Evolutionary conservation across 2,797 vertebrate genomes (phyloP), one percentile per base, ranked within the genome.

Genomic region (Sciurus vulgaris): DNA sequence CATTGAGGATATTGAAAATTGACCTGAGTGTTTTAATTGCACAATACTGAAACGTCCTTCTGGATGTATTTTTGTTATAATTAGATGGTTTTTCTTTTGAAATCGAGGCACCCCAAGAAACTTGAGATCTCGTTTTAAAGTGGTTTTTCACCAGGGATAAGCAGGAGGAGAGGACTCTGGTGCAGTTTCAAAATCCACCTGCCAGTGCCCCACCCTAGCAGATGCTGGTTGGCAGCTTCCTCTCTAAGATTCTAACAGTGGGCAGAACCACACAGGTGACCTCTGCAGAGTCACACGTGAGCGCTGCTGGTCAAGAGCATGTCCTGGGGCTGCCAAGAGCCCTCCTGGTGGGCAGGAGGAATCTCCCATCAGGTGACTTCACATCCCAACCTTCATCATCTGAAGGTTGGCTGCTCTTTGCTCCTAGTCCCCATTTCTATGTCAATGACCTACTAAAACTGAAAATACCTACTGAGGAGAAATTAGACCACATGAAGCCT

Each of bases 71-170:
- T 97, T 94, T 97, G 86, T 94, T 95, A 77, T 49, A 87, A 82
- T 96, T 89, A 67, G 59, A 89, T 84, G 94, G 61, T 78, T 96
- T 97, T 97, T 84, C 94, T 96, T 93, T 95, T 26, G 72, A 96
- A 97, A 94, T 86, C 65, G n/a, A 73, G 20, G 67, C 81, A 94
- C 76, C 83, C 59, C 61, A 88, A 84, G 92, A 95, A 82, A 91
- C 77, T 67, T 94, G 6, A 93, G 90, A 81, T 95, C 41, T 96
- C 69, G 76, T 47, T 97, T 91, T 84, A 28, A 89, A 51, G 44
- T 77, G 5, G 8, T 12, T 74, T 92, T 82, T 70, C 77, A 33
- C 35, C 63, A 59, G 10, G 49, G 4, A 14, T 47, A 2, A 1
- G 7, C 10, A 3, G 5, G 15, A 73, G 14, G 69, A 65, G 65